Percentiles rank a stretch among this genome's conserved stretches.
phyloP scores from a whole-genome alignment of 2,888 invertebrate genomes.

The Pristionchus japonicus region DNA sequence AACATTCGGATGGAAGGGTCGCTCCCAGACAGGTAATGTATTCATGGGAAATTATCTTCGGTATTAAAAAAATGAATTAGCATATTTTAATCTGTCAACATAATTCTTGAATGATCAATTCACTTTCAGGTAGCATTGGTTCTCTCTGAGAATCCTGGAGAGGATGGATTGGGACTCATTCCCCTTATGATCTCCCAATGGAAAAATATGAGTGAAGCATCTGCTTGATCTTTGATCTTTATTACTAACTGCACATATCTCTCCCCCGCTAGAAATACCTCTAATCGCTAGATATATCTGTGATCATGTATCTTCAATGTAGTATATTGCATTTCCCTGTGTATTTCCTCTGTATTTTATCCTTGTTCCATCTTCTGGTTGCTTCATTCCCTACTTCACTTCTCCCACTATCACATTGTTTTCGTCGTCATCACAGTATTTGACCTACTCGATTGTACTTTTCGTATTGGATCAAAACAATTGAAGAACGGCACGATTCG shows the following conservation, averaged over 20 bases:
- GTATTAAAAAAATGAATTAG: too few species aligned
- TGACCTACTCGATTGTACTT: not conserved
- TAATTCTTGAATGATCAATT: not conserved
- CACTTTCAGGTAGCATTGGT: slow-evolving; percentile 28
- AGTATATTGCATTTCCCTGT: not conserved
- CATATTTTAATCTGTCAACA: too few species aligned
- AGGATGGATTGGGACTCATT: slow-evolving; percentile 31
- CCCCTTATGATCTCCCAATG: slow-evolving; percentile 34
- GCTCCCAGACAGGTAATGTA: slow-evolving; percentile 31
- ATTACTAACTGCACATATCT: not conserved
- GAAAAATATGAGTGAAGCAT: slow-evolving; percentile 34
- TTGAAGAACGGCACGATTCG: not conserved
- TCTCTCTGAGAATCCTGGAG: not conserved
- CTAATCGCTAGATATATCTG: not conserved
- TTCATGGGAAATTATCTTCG: too few species aligned
- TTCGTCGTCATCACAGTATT: not conserved
- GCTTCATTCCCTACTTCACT: slow-evolving; percentile 1
- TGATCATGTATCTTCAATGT: not conserved
- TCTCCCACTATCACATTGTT: not conserved
- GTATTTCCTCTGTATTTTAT: not conserved
- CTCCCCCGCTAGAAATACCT: not conserved
- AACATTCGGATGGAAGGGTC: slow-evolving; percentile 44
- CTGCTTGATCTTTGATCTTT: slow-evolving; percentile 3
- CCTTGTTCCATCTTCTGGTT: not conserved
- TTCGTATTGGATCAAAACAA: not conserved